Evolutionary conservation across 2,797 vertebrate genomes (phyloP).

Genomic region (Poeciliopsis infans): DNA sequence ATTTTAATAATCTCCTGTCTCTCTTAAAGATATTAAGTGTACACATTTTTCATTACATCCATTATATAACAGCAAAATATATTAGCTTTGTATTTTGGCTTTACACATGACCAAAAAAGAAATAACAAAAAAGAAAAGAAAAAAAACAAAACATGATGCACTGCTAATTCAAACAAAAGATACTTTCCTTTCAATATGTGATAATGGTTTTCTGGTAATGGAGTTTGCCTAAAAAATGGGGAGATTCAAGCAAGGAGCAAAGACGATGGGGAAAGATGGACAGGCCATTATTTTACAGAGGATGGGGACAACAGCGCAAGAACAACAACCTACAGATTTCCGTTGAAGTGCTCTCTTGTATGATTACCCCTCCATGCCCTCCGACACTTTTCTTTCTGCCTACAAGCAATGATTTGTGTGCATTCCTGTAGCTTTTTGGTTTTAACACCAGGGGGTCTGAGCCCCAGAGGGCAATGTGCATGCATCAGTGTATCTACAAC

Average conservation of each 20-base stretch:
- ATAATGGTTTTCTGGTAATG: constrained; percentile 55
- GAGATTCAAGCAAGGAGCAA: constrained; percentile 56
- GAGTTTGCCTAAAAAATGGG: constrained; percentile 66
- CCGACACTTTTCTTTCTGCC: constrained; percentile 39
- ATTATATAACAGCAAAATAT: constrained; percentile 45
- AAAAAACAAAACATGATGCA: constrained; percentile 22
- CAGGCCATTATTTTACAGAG: constrained; percentile 42
- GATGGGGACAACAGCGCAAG: constrained; percentile 39
- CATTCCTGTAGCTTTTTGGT: constrained; percentile 58
- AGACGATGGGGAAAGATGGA: constrained; percentile 57
- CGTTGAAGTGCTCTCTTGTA: constrained; percentile 64
- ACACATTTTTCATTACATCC: constrained; percentile 33
- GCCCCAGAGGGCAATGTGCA: constrained; percentile 41
- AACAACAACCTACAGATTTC: constrained; percentile 57
- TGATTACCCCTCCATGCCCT: constrained; percentile 59
- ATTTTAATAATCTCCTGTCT: constrained; percentile 48
- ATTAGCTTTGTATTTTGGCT: constrained; percentile 31
- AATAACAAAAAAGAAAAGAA: constrained; percentile 11
- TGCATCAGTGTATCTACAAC: constrained; percentile 34
- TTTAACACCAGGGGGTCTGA: constrained; percentile 47
- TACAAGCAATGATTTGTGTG: constrained; percentile 51
- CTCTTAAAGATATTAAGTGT: constrained; percentile 69
- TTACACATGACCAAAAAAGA: constrained; percentile 19
- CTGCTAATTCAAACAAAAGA: constrained; percentile 57
- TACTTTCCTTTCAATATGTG: constrained; percentile 58